A percentile compares a stretch with the other conserved stretches of the same genome.
Conservation (phyloP, 2,113 vertebrate genomes). For the Mesitornis unicolor region DNA sequence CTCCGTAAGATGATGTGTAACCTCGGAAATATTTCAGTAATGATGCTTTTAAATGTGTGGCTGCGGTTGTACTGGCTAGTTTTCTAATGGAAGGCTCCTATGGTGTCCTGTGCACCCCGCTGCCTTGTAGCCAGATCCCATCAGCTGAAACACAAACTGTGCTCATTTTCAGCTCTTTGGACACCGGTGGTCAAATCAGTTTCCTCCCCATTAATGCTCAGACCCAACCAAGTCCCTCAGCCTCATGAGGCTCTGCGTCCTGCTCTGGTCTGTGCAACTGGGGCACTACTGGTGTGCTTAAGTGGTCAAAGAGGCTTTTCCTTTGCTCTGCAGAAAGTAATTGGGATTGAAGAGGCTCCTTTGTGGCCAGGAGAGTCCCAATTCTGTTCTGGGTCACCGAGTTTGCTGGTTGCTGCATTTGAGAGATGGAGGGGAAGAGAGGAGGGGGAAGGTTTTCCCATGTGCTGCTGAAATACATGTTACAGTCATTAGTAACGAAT, state of each 20-base stretch:
- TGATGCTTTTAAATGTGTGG: background rate
- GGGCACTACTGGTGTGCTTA: background rate
- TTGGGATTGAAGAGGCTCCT: slow-evolving; percentile 14
- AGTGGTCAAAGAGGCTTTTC: background rate
- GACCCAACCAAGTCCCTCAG: background rate
- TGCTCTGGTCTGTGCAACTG: background rate
- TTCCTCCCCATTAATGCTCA: background rate
- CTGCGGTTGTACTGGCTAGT: background rate
- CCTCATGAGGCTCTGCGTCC: rapidly evolving
- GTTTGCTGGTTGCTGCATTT: background rate
- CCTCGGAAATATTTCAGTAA: background rate
- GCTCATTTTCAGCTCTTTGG: background rate
- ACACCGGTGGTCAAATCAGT: background rate
- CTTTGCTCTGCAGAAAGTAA: background rate
- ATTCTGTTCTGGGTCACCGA: background rate
- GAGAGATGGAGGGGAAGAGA: background rate
- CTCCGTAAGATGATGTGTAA: background rate
- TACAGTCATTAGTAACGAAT: background rate
- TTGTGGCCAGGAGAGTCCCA: background rate
- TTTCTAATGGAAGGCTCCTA: background rate
- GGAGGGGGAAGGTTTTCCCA: background rate
- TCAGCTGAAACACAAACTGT: background rate
- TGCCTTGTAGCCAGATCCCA: background rate
- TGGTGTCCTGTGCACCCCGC: background rate
- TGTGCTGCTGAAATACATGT: background rate